phyloP scores from a whole-genome alignment of 2,797 vertebrate species.

The Sebastes cheni region DNA sequence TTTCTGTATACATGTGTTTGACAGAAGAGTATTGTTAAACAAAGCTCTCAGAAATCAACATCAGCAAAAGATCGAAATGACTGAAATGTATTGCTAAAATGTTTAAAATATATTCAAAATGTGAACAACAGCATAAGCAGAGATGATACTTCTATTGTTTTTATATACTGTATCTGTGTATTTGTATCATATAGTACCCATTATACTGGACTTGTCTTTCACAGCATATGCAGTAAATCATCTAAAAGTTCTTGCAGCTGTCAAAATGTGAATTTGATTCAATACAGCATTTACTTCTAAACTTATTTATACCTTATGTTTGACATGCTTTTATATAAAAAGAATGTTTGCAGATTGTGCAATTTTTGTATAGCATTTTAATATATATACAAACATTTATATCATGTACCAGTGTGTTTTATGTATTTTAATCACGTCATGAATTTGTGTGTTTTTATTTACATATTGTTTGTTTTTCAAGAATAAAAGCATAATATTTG shows the following conservation, averaged over 20 bases:
- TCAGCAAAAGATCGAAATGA: not conserved
- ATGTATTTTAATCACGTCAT: not conserved
- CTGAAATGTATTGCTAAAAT: not conserved
- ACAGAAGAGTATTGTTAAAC: not conserved
- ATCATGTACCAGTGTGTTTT: not conserved
- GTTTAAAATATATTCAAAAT: not conserved
- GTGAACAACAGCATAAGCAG: not conserved
- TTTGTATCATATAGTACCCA: not conserved
- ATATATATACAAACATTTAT: not conserved
- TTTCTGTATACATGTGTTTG: not conserved
- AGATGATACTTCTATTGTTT: not conserved
- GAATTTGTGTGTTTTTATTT: not conserved
- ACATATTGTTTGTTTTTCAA: not conserved
- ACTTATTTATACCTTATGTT: not conserved
- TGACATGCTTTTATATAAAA: not conserved
- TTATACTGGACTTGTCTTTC: not conserved
- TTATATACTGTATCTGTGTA: not conserved
- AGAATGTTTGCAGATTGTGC: not conserved
- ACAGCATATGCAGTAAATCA: not conserved
- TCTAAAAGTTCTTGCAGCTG: not conserved
- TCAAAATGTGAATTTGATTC: not conserved
- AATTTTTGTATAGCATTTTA: not conserved
- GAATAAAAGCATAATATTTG: constrained; percentile 42
- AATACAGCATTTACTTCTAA: not conserved
- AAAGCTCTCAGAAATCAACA: not conserved